A percentile compares a stretch with the other conserved stretches of the same genome.
phyloP scores from a whole-genome alignment of 2,797 vertebrate genomes.

The Coracias cyanogaster region DNA sequence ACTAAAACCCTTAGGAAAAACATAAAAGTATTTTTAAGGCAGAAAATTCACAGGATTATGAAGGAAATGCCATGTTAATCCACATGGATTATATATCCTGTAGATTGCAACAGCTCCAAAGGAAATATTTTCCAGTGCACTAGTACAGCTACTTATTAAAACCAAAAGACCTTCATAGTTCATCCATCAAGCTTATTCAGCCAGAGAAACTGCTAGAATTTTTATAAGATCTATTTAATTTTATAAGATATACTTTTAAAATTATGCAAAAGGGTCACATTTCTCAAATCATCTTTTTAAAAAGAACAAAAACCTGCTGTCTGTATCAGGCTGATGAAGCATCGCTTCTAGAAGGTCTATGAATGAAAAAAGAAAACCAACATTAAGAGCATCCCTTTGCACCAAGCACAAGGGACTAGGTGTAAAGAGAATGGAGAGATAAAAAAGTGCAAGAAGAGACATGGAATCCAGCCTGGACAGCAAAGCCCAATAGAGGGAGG shows the following conservation, averaged over 20 bases:
- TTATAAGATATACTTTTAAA: neutral
- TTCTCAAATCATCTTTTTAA: neutral
- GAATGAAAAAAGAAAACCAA: neutral
- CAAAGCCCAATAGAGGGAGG: neutral
- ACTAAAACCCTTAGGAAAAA: conserved; percentile 3
- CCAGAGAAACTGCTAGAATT: neutral
- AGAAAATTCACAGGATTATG: conserved; percentile 24
- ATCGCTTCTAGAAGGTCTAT: neutral
- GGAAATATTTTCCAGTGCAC: neutral
- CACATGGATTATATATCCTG: neutral
- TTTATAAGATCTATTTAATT: neutral
- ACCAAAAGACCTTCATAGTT: neutral
- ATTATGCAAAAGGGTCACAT: neutral
- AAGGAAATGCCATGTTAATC: conserved; percentile 40
- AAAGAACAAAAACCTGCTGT: neutral
- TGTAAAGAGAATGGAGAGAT: neutral
- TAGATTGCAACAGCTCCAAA: conserved; percentile 13
- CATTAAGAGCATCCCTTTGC: neutral
- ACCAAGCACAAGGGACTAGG: neutral
- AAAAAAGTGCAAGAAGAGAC: neutral
- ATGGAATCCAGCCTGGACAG: neutral
- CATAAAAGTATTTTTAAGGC: neutral
- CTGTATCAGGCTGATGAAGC: neutral
- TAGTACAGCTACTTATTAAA: neutral
- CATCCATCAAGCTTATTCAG: conserved; percentile 15